Conservation (phyloP, 2,113 vertebrate species). For the Muntiacus muntjak region DNA sequence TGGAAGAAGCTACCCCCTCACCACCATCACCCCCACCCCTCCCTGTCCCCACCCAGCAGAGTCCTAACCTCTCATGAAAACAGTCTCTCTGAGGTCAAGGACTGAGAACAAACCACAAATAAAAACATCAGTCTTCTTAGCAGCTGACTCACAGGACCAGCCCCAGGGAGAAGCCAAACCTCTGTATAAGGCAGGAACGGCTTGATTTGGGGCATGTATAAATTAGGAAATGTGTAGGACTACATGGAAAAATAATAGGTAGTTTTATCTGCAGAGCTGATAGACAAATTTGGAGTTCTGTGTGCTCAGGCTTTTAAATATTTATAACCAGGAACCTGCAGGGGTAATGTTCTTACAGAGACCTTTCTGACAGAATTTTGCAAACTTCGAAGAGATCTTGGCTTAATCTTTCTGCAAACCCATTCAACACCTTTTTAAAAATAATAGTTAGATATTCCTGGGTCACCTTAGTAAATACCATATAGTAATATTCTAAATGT, state of each 20-base stretch:
- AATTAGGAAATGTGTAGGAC: slow-evolving; percentile 51
- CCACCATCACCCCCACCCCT: rapidly evolving
- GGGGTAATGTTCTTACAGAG: not conserved
- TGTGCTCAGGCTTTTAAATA: slow-evolving; percentile 48
- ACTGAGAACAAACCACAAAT: slow-evolving; percentile 6
- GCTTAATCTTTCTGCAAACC: not conserved
- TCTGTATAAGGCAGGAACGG: slow-evolving; percentile 19
- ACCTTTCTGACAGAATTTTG: not conserved
- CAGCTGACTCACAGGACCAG: slow-evolving; percentile 34
- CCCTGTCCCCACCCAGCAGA: not conserved
- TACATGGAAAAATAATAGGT: slow-evolving; percentile 25
- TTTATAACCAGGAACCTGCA: not conserved
- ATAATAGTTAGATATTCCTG: not conserved
- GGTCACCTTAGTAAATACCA: not conserved
- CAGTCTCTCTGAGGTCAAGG: not conserved
- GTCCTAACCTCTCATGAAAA: rapidly evolving
- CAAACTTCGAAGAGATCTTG: not conserved
- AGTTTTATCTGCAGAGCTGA: not conserved
- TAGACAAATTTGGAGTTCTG: slow-evolving; percentile 40
- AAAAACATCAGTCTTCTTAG: slow-evolving; percentile 30
- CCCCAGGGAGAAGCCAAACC: not conserved
- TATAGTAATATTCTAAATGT: not conserved
- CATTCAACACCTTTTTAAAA: not conserved
- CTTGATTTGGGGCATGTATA: slow-evolving; percentile 25
- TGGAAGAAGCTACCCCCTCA: not conserved